Evolutionary conservation across 2,888 invertebrate genomes (phyloP).

Genomic region (Eristalinus aeneus): DNA sequence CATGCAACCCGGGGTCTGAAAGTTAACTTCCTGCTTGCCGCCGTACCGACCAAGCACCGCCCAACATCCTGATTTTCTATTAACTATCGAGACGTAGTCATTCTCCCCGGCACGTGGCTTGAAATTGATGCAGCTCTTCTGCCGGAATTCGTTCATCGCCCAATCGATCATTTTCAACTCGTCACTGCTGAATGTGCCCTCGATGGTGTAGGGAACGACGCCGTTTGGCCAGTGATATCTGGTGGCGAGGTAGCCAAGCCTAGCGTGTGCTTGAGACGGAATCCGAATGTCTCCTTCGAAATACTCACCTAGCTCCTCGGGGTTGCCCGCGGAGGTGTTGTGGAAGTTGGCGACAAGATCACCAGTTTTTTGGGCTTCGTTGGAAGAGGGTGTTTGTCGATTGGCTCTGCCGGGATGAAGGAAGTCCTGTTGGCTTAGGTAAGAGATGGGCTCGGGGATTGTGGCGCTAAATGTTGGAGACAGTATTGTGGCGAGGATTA

Average conservation of each 20-base stretch:
- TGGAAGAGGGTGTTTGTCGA: not conserved
- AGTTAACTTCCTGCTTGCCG: conserved; percentile 82
- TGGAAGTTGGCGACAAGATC: not conserved
- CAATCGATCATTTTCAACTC: not conserved
- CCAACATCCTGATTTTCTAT: conserved; percentile 55
- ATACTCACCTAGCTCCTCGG: not conserved
- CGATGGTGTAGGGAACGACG: not conserved
- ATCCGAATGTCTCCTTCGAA: not conserved
- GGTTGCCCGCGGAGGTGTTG: not conserved
- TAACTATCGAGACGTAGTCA: conserved; percentile 86
- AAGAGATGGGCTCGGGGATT: not conserved
- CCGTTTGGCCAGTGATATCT: not conserved
- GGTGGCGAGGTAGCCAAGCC: not conserved
- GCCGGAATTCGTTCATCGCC: not conserved
- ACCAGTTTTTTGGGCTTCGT: not conserved
- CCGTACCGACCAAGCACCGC: not conserved
- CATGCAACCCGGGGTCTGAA: conserved; percentile 87
- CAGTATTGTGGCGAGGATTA: not conserved
- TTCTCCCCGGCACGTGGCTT: conserved; percentile 83
- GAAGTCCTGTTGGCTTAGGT: not conserved
- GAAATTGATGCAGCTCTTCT: conserved; percentile 87
- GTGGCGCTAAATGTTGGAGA: not conserved
- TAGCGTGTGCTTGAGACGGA: not conserved
- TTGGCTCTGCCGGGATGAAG: not conserved
- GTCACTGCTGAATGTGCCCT: not conserved